Conservation (phyloP, 1,140 invertebrate species). For the Lordiphosa stackelbergi region DNA sequence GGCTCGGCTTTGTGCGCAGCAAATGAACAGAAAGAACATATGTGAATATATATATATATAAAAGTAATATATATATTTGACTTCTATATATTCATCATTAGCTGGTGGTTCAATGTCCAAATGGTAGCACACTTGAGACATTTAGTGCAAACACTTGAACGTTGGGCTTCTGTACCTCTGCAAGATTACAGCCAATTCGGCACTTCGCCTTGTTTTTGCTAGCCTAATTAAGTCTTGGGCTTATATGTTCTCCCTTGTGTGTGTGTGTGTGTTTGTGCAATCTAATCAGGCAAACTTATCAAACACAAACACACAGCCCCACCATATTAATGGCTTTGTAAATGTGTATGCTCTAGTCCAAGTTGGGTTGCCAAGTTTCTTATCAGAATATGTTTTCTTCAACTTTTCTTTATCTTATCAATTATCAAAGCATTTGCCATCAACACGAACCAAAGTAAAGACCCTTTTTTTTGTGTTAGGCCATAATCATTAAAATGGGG, state of each 20-base stretch:
- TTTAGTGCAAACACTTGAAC: conserved; percentile 46
- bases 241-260: conserved; percentile 27
- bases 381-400: conserved; percentile 35
- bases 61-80: too few species aligned
- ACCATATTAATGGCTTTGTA: conserved; percentile 39
- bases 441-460: too few species aligned
- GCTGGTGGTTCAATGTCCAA: conserved; percentile 57
- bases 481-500: too few species aligned
- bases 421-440: conserved; percentile 2
- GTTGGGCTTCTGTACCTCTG: conserved; percentile 16
- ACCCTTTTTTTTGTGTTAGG: too few species aligned
- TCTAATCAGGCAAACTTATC: conserved; percentile 67
- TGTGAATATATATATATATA: neutral
- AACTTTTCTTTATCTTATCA: conserved; percentile 16
- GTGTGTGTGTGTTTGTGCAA: conserved; percentile 40
- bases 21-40: neutral
- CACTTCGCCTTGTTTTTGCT: conserved; percentile 64
- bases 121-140: conserved; percentile 43
- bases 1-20: too few species aligned
- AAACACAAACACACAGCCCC: conserved; percentile 21
- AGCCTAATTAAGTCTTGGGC: conserved; percentile 66
- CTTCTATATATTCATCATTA: neutral
- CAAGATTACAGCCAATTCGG: conserved; percentile 55
- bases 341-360: conserved; percentile 17
- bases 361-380: conserved; percentile 51